Evolutionary conservation across 2,888 invertebrate genomes (phyloP).

Genomic region (Oegoconia quadripuncta): DNA sequence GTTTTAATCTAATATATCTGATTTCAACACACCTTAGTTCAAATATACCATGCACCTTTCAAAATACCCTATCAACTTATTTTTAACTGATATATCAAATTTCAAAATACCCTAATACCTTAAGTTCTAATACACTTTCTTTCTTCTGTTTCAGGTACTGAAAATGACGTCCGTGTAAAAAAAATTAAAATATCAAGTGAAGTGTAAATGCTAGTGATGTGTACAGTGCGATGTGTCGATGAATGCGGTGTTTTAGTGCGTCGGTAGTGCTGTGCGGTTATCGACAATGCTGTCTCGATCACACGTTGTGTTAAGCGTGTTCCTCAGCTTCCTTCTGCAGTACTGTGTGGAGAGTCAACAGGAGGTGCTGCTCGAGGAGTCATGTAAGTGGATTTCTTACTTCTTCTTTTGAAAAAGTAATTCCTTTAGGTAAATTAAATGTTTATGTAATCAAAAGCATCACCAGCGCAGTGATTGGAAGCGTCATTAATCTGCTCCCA

Average conservation of each 20-base stretch:
- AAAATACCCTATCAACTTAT: neutral
- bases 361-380: constrained; percentile 65
- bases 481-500: too few relatives aligned
- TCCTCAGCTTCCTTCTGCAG: constrained; percentile 48
- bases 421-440: neutral
- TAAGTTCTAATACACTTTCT: constrained; percentile 5
- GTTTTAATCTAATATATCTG: too few relatives aligned
- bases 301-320: constrained; percentile 42
- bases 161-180: constrained; percentile 10
- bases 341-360: constrained; percentile 57
- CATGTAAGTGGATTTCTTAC: constrained; percentile 45
- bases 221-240: constrained; percentile 28
- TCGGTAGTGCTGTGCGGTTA: constrained; percentile 29
- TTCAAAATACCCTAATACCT: neutral
- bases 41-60: too few relatives aligned
- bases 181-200: constrained; percentile 34
- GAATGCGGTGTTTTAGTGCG: constrained; percentile 13
- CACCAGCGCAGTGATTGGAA: too few relatives aligned
- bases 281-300: constrained; percentile 40
- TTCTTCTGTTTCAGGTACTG: constrained; percentile 32
- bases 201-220: constrained; percentile 26
- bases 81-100: too few relatives aligned
- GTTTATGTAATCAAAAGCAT: too few relatives aligned
- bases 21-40: too few relatives aligned
- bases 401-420: constrained; percentile 8